Conservation (phyloP, 2,888 invertebrate species). For the Hirtodrosophila cameraria region DNA sequence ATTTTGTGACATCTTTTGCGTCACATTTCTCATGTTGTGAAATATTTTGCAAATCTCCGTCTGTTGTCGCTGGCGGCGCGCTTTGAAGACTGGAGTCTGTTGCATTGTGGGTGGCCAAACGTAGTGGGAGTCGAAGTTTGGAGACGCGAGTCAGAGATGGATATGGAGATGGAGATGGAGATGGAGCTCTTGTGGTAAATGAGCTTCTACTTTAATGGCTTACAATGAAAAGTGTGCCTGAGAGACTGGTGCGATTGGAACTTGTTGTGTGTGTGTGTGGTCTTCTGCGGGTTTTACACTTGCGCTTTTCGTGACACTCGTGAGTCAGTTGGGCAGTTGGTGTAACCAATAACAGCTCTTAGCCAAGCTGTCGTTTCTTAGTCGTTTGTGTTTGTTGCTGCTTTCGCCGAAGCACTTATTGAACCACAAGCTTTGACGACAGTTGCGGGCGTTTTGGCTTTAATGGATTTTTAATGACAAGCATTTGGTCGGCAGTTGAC, state of each 20-base stretch:
- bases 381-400: background rate
- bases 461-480: constrained; percentile 77
- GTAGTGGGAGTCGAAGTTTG: constrained; percentile 4
- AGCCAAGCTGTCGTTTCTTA: constrained; percentile 34
- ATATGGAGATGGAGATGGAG: background rate
- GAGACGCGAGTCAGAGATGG: constrained; percentile 4
- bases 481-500: constrained; percentile 42
- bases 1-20: constrained; percentile 73
- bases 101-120: constrained; percentile 67
- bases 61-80: constrained; percentile 39
- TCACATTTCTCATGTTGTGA: constrained; percentile 74
- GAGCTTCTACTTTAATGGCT: constrained; percentile 61
- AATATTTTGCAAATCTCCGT: constrained; percentile 79
- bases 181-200: constrained; percentile 29
- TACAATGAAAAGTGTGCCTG: constrained; percentile 57
- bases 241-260: background rate
- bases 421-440: constrained; percentile 63
- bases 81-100: constrained; percentile 57
- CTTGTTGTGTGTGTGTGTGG: constrained; percentile 18
- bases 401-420: constrained; percentile 18
- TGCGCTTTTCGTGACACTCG: constrained; percentile 18
- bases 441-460: constrained; percentile 48
- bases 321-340: constrained; percentile 27
- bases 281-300: constrained; percentile 21
- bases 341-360: background rate